Evolutionary conservation across 2,113 vertebrate genomes (phyloP).

Genomic region (Sturnus vulgaris): DNA sequence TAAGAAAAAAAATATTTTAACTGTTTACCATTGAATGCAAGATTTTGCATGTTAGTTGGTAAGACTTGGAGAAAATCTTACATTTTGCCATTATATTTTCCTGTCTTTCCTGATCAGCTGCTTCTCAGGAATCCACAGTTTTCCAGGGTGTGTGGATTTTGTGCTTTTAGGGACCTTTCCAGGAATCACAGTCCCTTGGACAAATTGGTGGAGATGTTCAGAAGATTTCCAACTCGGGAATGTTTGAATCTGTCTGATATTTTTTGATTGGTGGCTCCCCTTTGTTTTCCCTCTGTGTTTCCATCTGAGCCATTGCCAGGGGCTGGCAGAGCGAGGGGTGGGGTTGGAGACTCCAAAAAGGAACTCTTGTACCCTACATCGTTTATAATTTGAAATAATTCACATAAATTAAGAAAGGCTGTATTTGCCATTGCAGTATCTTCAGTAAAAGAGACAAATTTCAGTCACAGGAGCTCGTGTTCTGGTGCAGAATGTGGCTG

Average conservation of each 20-base stretch:
- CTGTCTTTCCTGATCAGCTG: neutral
- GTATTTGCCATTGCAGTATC: rapidly evolving
- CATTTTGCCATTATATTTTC: neutral
- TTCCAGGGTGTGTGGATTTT: neutral
- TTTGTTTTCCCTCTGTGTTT: neutral
- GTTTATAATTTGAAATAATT: neutral
- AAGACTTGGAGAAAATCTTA: neutral
- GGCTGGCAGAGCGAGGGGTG: rapidly evolving
- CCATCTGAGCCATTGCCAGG: neutral
- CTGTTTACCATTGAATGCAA: neutral
- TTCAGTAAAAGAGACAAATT: neutral
- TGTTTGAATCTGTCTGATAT: neutral
- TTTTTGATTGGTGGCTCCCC: neutral
- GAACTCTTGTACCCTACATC: rapidly evolving
- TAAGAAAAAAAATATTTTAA: neutral
- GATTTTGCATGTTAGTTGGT: neutral
- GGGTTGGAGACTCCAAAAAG: neutral
- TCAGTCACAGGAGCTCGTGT: neutral
- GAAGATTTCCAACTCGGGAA: neutral
- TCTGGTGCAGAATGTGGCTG: rapidly evolving
- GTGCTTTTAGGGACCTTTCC: neutral
- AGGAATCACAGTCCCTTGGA: neutral
- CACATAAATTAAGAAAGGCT: neutral
- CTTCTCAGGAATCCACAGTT: neutral
- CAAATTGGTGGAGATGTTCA: neutral